Evolutionary conservation across 2,113 vertebrate genomes (phyloP).

Genomic region (Hymenochirus boettgeri): DNA sequence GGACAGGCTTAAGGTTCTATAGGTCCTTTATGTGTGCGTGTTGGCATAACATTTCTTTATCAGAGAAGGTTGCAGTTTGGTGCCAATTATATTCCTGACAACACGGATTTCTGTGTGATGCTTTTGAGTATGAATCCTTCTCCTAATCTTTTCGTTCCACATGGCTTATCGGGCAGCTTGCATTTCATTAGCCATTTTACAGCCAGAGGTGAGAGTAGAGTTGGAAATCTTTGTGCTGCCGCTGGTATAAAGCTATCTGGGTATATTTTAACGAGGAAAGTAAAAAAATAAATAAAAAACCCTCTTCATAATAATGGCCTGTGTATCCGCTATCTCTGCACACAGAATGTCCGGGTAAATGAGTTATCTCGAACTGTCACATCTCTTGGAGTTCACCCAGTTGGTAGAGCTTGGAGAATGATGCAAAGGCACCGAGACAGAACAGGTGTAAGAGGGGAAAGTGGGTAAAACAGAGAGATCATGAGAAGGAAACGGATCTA

Average conservation of each 20-base stretch:
- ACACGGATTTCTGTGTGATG: constrained; percentile 30
- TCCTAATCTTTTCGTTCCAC: constrained; percentile 35
- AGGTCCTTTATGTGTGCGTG: constrained; percentile 9
- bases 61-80: constrained; percentile 18
- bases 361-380: constrained; percentile 33
- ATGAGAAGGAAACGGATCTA: background rate
- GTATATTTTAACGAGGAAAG: constrained; percentile 21
- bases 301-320: constrained; percentile 34
- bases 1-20: constrained; percentile 21
- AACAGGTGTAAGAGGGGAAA: background rate
- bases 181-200: constrained; percentile 30
- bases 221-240: constrained; percentile 20
- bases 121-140: constrained; percentile 21
- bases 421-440: constrained; percentile 4
- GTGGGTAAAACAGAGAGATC: background rate
- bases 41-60: constrained; percentile 14
- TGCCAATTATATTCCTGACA: constrained; percentile 40
- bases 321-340: constrained; percentile 20
- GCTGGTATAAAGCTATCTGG: constrained; percentile 4
- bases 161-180: constrained; percentile 16
- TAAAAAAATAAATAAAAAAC: no score
- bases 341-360: constrained; percentile 14
- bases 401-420: constrained; percentile 26
- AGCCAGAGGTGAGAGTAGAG: constrained; percentile 21
- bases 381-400: constrained; percentile 34